These are phyloP conservation scores for Calephelis nemesis DNA, from an alignment of 1,140 invertebrate species.

Conservation along the genomic window DNA sequence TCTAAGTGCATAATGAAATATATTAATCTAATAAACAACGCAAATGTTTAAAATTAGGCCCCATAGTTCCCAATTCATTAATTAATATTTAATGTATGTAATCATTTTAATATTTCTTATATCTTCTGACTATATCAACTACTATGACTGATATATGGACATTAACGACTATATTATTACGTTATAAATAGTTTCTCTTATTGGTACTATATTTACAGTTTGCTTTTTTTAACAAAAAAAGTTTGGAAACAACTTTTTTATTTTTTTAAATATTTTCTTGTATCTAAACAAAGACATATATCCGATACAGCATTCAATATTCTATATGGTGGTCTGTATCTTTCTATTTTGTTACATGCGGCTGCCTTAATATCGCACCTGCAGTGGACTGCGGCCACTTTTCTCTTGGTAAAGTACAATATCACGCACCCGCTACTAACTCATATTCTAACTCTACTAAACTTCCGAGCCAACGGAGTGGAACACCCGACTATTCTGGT, in stretches of 20 bases:
- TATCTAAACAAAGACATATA: neutral
- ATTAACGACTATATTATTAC: too few relatives aligned
- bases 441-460: conserved; percentile 66
- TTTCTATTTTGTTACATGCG: conserved; percentile 81
- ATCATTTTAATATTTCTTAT: too few relatives aligned
- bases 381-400: conserved; percentile 82
- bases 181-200: too few relatives aligned
- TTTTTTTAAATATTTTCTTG: neutral
- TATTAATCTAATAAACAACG: too few relatives aligned
- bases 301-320: neutral
- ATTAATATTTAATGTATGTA: too few relatives aligned
- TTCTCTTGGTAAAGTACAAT: conserved; percentile 83
- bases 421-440: conserved; percentile 82
- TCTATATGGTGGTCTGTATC: conserved; percentile 53
- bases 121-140: too few relatives aligned
- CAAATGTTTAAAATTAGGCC: too few relatives aligned
- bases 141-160: too few relatives aligned
- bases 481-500: conserved; percentile 51
- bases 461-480: conserved; percentile 51
- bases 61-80: too few relatives aligned
- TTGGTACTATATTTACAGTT: too few relatives aligned
- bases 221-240: too few relatives aligned
- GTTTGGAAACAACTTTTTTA: neutral
- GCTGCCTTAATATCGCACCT: conserved; percentile 78
- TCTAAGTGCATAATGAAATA: too few relatives aligned